Evolutionary conservation across 1,140 invertebrate genomes (phyloP), one percentile per base, ranked within the genome.

Genomic region (Bombyx mori): DNA sequence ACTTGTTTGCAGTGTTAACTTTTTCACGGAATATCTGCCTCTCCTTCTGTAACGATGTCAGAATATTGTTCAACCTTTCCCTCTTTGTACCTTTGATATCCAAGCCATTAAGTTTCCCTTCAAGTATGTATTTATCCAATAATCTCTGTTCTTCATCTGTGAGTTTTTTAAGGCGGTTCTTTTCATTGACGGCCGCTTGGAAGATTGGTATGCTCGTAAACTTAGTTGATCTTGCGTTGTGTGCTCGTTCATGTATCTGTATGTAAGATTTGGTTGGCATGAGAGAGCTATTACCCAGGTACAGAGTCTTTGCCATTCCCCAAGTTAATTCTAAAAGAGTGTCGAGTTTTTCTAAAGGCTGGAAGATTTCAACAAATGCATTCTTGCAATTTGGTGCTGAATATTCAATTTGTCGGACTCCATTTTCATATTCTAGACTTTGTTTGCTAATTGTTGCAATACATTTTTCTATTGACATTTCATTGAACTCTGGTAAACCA

Each of bases 301-400:
- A 96, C 8, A 98, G 82, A 42, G 93, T 92, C 79, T 96, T 97
- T 0, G 95, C 92, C 62, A 96, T 90, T 43, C 94, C 94, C 94
- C 94, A 97, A n/a, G 94, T 95, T 44, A 92, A 90, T 71, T 96
- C 93, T 45, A 98, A 84, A 22, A 93, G 91, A 7, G 89, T 89
- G 35, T 91, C 90, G 1, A 92, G 76, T 62, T 92, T 90, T 73
- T 98, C 96, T 8, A 98, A 72, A 8, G 94, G 93, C 56, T 92
- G 78, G 57, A 97, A 91, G n/a, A 97, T 89, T 70, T 93, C 91
- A 9, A 90, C 86, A 81, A 96, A 94, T 50, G 92, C 89, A 86
- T 93, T 91, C 56, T 89, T 75, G 65, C 89, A 85, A 67, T 86
- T 71, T 75, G 76, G 69, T 86, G 89, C 78, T 6, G 79, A 63